Conservation (phyloP, 2,113 vertebrate species). For the Pycnonotus jocosus region DNA sequence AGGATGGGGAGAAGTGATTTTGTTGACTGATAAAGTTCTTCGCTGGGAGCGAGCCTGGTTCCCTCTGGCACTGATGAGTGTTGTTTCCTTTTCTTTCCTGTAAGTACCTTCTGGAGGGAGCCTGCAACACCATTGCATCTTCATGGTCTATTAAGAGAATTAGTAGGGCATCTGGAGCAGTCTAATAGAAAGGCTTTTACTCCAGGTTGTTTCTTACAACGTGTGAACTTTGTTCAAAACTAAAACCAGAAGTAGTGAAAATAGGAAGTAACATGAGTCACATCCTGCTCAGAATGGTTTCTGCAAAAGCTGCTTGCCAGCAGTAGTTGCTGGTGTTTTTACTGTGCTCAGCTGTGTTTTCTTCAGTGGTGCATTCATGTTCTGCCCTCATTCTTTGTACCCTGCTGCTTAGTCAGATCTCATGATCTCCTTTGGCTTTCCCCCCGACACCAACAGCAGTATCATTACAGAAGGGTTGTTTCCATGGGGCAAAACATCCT, state of each 20-base stretch:
- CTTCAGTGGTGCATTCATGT: background rate
- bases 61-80: conserved; percentile 81
- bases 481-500: background rate
- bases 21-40: conserved; percentile 85
- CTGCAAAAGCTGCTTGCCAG: background rate
- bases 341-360: background rate
- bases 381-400: background rate
- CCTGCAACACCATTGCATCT: background rate
- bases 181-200: background rate
- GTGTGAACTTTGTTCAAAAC: background rate
- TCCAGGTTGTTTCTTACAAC: background rate
- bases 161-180: background rate
- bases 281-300: background rate
- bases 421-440: background rate
- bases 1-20: conserved; percentile 96
- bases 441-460: background rate
- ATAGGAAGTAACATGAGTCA: background rate
- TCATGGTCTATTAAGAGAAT: background rate
- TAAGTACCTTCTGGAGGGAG: conserved; percentile 73
- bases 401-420: background rate
- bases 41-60: conserved; percentile 97
- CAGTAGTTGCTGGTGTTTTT: background rate
- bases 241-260: background rate
- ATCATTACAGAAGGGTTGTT: background rate
- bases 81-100: conserved; percentile 85